Percentiles rank a stretch among this genome's conserved stretches.
phyloP scores from a whole-genome alignment of 2,797 vertebrate species.

The Miichthys miiuy region DNA sequence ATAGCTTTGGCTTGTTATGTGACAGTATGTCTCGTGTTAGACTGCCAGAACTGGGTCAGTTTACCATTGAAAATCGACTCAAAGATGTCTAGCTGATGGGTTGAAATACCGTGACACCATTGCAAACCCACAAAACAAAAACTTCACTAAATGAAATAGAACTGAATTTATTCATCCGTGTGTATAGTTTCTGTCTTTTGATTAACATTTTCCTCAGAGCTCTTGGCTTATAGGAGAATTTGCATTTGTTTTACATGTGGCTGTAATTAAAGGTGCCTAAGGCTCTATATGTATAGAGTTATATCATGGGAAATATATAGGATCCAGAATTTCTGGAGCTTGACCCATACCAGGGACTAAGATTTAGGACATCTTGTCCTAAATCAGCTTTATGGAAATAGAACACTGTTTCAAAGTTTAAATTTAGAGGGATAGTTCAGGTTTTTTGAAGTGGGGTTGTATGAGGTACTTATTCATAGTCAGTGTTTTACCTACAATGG shows the following conservation, averaged over 20 bases:
- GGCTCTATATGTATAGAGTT: neutral
- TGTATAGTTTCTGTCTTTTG: neutral
- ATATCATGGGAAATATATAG: neutral
- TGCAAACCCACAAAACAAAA: constrained; percentile 33
- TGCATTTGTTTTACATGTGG: neutral
- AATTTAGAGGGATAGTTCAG: too few species aligned
- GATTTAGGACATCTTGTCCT: too few species aligned
- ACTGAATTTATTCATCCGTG: neutral
- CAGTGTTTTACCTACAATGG: too few species aligned
- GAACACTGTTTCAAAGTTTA: too few species aligned
- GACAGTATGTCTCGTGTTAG: constrained; percentile 60
- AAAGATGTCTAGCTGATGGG: constrained; percentile 45
- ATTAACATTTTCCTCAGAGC: neutral
- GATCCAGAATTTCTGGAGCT: neutral
- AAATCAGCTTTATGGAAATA: too few species aligned
- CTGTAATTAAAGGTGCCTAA: neutral
- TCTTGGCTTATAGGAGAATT: neutral
- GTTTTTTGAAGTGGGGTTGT: too few species aligned
- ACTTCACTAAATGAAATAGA: neutral
- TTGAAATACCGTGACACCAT: constrained; percentile 48
- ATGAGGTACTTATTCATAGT: too few species aligned
- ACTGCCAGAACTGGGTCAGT: constrained; percentile 79
- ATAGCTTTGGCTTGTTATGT: constrained; percentile 64
- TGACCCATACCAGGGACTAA: neutral
- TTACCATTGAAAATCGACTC: constrained; percentile 58